Base-by-base conservation (phyloP, 2,113 vertebrate genomes). In the Sturnus vulgaris region DNA sequence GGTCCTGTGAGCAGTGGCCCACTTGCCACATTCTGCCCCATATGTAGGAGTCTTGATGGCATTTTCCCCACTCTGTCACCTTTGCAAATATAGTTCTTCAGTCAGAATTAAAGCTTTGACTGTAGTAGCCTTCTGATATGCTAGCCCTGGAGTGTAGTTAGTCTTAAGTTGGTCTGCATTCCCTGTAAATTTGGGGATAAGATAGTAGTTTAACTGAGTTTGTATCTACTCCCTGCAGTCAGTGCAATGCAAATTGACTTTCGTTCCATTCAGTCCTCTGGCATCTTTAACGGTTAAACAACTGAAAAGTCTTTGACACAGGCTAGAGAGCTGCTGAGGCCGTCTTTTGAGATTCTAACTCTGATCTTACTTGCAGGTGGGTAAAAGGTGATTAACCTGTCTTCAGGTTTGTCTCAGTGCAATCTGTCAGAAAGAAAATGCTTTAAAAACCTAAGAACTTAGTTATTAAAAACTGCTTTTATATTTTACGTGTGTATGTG, bases 21-120 rank as follows among this genome's bases (percentile, higher is more conserved):
- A 6, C 0, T 0, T 46, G 37, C 30, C n/a, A n/a, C 12, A 6
- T 82, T 35, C 37, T 56, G 0, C 69, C 2, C 0, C 20, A 46
- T 60, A 40, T 0, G 1, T 4, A 61, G 42, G 42, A 52, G 4
- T 53, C 23, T 76, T 53, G 15, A 1, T 61, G 30, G 21, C 23
- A 28, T 57, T 71, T 76, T 16, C 11, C 20, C 19, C 5, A 6
- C 39, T 44, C 28, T 60, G 20, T 59, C 52, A 59, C 10, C 21
- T 82, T 72, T n/a, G 15, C 25, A 78, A 19, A 72, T 21, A 11
- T 47, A 55, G 44, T 50, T 22, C n/a, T 70, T 69, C 66, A 69
- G 20, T 55, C 35, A 65, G 50, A 82, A 69, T 75, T 50, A 69
- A 78, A 70, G 21, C 22, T 50, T 50, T 60, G 42, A 16, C 66